Conservation (phyloP, 1,140 invertebrate genomes). For the Drosophila sproati region DNA sequence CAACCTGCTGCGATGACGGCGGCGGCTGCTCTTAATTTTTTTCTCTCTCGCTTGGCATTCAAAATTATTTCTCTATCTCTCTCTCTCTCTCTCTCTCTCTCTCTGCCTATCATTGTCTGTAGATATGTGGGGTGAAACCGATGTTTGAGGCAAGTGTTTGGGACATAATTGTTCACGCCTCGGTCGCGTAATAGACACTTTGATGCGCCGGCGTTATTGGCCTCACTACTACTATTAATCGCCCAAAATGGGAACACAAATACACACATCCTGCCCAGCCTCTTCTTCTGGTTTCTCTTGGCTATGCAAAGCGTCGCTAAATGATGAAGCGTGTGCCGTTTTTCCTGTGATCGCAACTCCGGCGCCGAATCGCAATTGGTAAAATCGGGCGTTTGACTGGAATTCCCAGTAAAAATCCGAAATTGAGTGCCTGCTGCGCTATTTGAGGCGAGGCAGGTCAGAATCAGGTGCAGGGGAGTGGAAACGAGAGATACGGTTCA, state of each 20-base stretch:
- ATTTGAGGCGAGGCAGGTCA: constrained; percentile 19
- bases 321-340: constrained; percentile 59
- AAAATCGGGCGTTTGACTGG: constrained; percentile 5
- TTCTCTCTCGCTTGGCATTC: constrained; percentile 9
- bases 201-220: constrained; percentile 48
- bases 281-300: neutral
- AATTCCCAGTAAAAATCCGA: constrained; percentile 32
- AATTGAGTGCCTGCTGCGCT: constrained; percentile 29
- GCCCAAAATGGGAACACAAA: constrained; percentile 12
- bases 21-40: constrained; percentile 37
- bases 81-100: neutral
- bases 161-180: constrained; percentile 79
- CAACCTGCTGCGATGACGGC: constrained; percentile 64
- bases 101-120: neutral
- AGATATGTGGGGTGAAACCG: constrained; percentile 42
- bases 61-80: neutral
- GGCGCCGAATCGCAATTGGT: constrained; percentile 26
- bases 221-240: constrained; percentile 25
- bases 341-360: constrained; percentile 12
- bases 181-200: constrained; percentile 61
- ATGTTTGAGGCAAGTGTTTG: constrained; percentile 76
- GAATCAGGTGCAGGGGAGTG: neutral
- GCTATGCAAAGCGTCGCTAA: constrained; percentile 67
- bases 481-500: neutral
- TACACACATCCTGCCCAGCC: constrained; percentile 32